phyloP scores from a whole-genome alignment of 2,888 invertebrate species.

The Lysandra coridon region DNA sequence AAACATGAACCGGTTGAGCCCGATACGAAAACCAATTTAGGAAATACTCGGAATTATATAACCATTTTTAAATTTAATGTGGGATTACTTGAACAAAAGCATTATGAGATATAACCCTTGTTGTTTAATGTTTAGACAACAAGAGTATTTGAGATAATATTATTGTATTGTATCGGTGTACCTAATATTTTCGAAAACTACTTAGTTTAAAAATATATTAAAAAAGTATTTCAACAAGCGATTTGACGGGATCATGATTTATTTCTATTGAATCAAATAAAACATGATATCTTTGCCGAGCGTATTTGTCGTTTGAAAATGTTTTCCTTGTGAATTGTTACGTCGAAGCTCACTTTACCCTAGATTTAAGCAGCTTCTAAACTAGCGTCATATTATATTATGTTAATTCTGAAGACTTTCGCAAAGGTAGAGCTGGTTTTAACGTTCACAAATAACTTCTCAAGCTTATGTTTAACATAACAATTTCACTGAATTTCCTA shows the following conservation, averaged over 20 bases:
- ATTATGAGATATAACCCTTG: constrained; percentile 13
- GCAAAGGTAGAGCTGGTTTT: constrained; percentile 7
- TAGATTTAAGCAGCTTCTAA: constrained; percentile 9
- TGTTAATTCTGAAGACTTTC: constrained; percentile 15
- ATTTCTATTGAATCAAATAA: background rate
- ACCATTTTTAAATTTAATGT: constrained; percentile 36
- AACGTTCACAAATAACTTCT: constrained; percentile 13
- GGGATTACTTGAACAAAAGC: constrained; percentile 28
- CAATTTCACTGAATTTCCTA: background rate
- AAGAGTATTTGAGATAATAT: background rate
- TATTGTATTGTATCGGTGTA: background rate
- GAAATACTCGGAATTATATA: constrained; percentile 37
- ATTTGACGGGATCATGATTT: background rate
- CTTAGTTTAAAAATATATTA: background rate
- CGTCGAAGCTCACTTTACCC: background rate
- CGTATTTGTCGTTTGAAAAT: background rate
- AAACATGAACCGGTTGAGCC: constrained; percentile 60
- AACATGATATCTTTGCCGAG: background rate
- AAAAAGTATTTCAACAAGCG: background rate
- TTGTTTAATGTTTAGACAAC: background rate
- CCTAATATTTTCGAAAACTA: background rate
- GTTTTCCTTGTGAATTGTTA: background rate
- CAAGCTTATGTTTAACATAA: background rate
- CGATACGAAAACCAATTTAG: constrained; percentile 39
- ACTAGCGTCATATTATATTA: constrained; percentile 19